Evolutionary conservation across 37 sponge, comb jelly and placozoan genomes (phyloP), one percentile per base, ranked within the genome.

Genomic region (Diacarnus erythraeanus): DNA sequence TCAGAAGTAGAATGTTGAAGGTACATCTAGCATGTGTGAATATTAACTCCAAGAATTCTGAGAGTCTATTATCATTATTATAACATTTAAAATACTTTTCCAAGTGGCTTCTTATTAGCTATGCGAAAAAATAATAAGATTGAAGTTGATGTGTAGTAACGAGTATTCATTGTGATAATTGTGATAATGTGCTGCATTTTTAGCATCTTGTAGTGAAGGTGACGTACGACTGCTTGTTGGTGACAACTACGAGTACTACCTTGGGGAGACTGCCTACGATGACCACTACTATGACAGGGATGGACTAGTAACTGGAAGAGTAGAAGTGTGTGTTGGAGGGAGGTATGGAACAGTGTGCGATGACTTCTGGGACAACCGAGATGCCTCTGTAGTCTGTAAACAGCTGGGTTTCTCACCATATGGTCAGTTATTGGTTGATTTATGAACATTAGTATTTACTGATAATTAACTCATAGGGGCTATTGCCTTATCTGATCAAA

Each of bases 371-470:
- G 64, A 43, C 64, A 36, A 81, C 40, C n/a, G 27, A 37, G 74
- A 72, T 73, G 82, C 82, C 51, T 73, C 82, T 64, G 74, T 81
- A 3, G 74, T 81, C 36, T 81, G 82, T 47, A 36, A 41, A 30
- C 82, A 81, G 51, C 73, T 81, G 3, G 82, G 74, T 35, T 81
- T 81, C 64, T 81, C 82, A 40, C 56, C 61, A 26, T 81, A 81
- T 61, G 82, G 82, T 80, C 2, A 34, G 80, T 18, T 61, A 61
- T 61, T 5, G 29, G 5, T 15, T 23, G 5, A 29, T 61, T 12
- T 61, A 27, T 29, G 20, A 15, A 20, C n/a, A 61, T 8, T 4
- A 61, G 21, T 29, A 23, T 8, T 6, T 8, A 27, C 8, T 61
- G 5, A 23, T 61, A 20, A 5, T 6, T 6, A 5, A 61, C 21